Evolutionary conservation across 2,113 vertebrate genomes (phyloP), one percentile per base, ranked within the genome.

Genomic region (Archilochus colubris): DNA sequence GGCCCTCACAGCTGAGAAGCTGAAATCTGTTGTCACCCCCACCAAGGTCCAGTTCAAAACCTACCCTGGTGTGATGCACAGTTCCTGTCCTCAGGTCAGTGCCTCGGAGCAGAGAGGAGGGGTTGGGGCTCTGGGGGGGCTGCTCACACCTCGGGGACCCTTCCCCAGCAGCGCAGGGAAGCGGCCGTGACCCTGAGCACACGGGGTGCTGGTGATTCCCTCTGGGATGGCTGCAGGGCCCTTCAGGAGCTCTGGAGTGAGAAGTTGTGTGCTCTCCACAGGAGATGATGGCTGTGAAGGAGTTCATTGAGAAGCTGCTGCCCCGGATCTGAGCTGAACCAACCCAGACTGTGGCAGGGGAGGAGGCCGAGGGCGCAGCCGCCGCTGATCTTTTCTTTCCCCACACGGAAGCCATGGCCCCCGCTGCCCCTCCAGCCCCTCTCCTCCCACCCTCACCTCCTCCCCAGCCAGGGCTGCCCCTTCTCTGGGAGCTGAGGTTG

Each of bases 221-320:
- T 5, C 9, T 0, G 12, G 66, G 57, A 36, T 16, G 8, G 40
- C 57, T 31, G 55, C 19, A 11, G 38, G 38, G 3, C n/a, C 15
- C 48, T 13, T 1, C 61, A 9, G 58, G 27, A 43, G 18, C 43
- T 14, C 48, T 0, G 1, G 1, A 0, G 27, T 21, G 50, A 89
- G 2, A 0, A 27, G 43, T 75, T 5, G 14, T 2, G 57, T 3
- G 0, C 61, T 55, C 6, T 30, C 51, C 1, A 46, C 98, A 99
- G 99, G 99, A 99, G 98, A 99, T 99, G 99, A 97, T 97, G 79
- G 98, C 97, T 5, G 99, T 99, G 98, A 99, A 99, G 98, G 98
- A 99, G 85, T 99, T 99, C 97, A 98, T 99, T 28, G 98, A 99
- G 98, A 99, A 99, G 97, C 96, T 99, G 96, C 97, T 99, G 97